phyloP scores from a whole-genome alignment of 2,888 invertebrate species.

The Lumbricus terrestris region DNA sequence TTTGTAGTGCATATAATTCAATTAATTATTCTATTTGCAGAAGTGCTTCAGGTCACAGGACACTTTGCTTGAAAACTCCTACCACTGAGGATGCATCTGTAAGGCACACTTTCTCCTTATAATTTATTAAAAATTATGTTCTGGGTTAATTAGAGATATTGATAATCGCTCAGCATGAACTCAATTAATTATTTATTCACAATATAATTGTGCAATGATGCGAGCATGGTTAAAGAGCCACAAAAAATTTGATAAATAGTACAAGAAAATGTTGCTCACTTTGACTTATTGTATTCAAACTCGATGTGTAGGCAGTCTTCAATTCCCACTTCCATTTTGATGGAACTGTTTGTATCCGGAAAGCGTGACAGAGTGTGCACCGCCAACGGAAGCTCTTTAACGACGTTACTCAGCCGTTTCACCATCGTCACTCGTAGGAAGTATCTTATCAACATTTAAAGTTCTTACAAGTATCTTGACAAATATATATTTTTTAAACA shows the following conservation, averaged over 20 bases:
- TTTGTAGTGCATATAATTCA: not conserved
- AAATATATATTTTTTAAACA: too few relatives aligned
- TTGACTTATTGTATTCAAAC: conserved; percentile 99
- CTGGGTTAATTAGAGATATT: not conserved
- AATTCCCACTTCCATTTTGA: conserved; percentile 99
- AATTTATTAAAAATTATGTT: not conserved
- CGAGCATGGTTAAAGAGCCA: not conserved
- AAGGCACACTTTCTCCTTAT: not conserved
- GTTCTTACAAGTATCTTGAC: conserved; percentile 49
- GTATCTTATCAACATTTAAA: conserved; percentile 65
- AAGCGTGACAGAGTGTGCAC: conserved; percentile 97
- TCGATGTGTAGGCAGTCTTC: conserved; percentile 99
- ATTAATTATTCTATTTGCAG: not conserved
- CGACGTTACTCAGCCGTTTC: conserved; percentile 86
- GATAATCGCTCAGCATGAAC: not conserved
- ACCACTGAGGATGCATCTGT: not conserved
- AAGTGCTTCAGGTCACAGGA: not conserved
- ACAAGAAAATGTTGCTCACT: conserved; percentile 68
- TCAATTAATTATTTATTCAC: not conserved
- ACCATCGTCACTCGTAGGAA: conserved; percentile 94
- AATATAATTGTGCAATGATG: not conserved
- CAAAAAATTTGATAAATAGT: not conserved
- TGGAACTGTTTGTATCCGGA: conserved; percentile 94
- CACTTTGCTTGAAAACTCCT: not conserved
- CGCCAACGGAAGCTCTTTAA: conserved; percentile 92